Evolutionary conservation across 2,113 vertebrate species (phyloP), one percentile per base, ranked within the genome.

Genomic region (Verasper variegatus): DNA sequence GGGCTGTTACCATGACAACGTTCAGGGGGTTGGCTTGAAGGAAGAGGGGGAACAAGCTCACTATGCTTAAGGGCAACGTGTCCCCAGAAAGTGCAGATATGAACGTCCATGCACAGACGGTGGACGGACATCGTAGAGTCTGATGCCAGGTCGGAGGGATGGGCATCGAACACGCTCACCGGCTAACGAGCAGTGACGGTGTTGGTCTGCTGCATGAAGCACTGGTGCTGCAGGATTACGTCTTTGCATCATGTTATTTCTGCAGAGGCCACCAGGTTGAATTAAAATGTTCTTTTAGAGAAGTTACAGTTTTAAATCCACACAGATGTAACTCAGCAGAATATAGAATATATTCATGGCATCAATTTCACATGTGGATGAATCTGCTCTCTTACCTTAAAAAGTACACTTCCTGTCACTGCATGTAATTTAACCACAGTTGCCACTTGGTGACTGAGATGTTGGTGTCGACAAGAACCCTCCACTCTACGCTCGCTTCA

Each of bases 1-100:
- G 60, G 75, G 76, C 85, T 64, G 93, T 94, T 93, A 84, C 93
- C 85, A 94, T 92, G 91, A 72, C 64, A 12, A 92, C 42, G 71
- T 31, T 66, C 23, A 81, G 75, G 72, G 67, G 83, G 76, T 7
- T 75, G 67, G 67, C 74, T 62, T 31, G 68, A 70, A 74, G 56
- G 63, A 54, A 37, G 70, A 59, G 58, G 49, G 63, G 69, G 75
- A 59, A 67, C 51, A 73, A 73, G 71, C 60, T 74, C 61, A 49
- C 10, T 20, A n/a, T 63, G 67, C 62, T 74, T 31, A 54, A 84
- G 80, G 78, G 61, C 40, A 57, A 74, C 80, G 31, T 66, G 51
- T 63, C 64, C 64, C 2, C 13, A 76, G 13, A 47, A 5, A 60
- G 73, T 20, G 23, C 61, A 70, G 60, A 71, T 66, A 59, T 14